These are phyloP conservation scores for Enteromius fasciolatus DNA, from an alignment of 2,797 vertebrate species.

Conservation along the genomic window DNA sequence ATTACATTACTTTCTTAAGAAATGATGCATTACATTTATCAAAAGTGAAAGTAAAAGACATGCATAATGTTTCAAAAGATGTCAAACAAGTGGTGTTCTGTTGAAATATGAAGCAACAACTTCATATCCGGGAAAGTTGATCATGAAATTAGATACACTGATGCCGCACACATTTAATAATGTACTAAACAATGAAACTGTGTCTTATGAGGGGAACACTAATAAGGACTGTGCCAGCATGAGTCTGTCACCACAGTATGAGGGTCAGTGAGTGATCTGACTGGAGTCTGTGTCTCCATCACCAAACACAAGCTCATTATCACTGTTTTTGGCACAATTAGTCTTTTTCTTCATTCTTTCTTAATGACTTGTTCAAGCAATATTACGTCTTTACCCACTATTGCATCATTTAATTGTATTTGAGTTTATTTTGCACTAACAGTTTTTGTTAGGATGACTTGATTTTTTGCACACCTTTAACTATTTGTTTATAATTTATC, in stretches of 20 bases:
- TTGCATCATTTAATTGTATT: not conserved
- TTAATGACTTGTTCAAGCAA: not conserved
- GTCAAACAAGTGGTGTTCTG: not conserved
- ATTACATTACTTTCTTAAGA: not conserved
- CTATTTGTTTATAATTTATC: not conserved
- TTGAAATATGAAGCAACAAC: not conserved
- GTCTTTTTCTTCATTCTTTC: constrained; percentile 31
- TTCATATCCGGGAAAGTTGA: not conserved
- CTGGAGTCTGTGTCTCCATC: constrained; percentile 31
- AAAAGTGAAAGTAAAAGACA: not conserved
- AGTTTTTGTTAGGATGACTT: not conserved
- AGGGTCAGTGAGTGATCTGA: constrained; percentile 30
- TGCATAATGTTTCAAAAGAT: not conserved
- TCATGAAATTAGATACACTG: constrained; percentile 4
- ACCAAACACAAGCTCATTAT: constrained; percentile 38
- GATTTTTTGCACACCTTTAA: not conserved
- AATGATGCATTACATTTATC: not conserved
- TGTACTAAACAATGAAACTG: constrained; percentile 30
- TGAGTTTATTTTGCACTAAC: not conserved
- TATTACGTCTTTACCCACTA: not conserved
- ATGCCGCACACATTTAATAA: constrained; percentile 1
- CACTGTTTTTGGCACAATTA: constrained; percentile 22
- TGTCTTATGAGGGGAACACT: constrained; percentile 25
- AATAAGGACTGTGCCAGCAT: constrained; percentile 29
- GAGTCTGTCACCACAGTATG: constrained; percentile 25